Evolutionary conservation across 2,797 vertebrate genomes (phyloP).

Genomic region (Orientallactaga sibirica): DNA sequence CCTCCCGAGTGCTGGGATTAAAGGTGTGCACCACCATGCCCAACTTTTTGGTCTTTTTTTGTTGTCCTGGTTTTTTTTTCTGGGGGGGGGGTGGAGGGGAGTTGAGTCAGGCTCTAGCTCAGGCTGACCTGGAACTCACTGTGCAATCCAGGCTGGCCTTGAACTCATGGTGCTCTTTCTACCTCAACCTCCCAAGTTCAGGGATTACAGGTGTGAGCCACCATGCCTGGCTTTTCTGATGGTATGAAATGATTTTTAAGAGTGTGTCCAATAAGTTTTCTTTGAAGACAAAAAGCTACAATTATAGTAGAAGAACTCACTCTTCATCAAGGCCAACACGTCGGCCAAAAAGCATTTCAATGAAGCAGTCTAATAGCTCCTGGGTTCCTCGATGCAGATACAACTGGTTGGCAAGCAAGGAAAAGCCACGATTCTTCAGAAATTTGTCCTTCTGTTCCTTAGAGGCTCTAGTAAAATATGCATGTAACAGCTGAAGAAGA

Average conservation of each 20-base stretch:
- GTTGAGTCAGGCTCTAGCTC: too few species aligned
- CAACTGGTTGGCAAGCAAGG: conserved; percentile 97
- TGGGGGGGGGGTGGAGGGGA: too few species aligned
- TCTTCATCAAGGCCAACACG: conserved; percentile 95
- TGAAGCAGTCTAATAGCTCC: conserved; percentile 95
- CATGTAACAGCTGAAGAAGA: conserved; percentile 93
- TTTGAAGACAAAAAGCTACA: conserved; percentile 35
- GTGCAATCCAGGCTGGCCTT: too few species aligned
- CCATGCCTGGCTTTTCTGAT: conserved; percentile 15
- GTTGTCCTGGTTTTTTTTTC: too few species aligned
- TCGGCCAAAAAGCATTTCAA: conserved; percentile 96
- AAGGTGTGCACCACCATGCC: too few species aligned
- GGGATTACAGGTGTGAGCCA: too few species aligned
- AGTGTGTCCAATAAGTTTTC: conserved; percentile 50
- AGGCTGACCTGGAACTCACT: too few species aligned
- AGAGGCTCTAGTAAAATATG: conserved; percentile 96
- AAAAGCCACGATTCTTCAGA: conserved; percentile 98
- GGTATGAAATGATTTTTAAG: conserved; percentile 36
- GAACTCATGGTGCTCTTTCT: too few species aligned
- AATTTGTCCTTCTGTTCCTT: conserved; percentile 99
- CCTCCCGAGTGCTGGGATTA: too few species aligned
- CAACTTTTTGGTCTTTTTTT: too few species aligned
- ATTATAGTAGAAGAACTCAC: conserved; percentile 82
- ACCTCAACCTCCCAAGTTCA: too few species aligned
- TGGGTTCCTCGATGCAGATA: conserved; percentile 97